phyloP scores from a whole-genome alignment of 2,797 vertebrate genomes.

The Mormyrops attenuatus region DNA sequence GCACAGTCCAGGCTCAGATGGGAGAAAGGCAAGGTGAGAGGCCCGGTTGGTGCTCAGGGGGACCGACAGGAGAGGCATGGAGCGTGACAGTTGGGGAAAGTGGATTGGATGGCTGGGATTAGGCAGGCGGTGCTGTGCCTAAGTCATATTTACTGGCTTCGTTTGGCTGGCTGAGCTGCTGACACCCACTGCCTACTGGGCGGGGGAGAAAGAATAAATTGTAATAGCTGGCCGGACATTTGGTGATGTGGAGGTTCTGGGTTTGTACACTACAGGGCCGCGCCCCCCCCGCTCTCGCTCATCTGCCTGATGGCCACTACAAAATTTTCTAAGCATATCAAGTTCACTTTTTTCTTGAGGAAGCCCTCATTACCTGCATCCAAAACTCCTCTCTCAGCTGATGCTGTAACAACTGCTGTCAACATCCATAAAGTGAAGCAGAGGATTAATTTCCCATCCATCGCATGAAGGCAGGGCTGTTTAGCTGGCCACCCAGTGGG shows the following conservation, averaged over 20 bases:
- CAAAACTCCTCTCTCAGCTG: background rate
- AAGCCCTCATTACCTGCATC: background rate
- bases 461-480: background rate
- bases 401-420: background rate
- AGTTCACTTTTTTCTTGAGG: background rate
- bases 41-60: background rate
- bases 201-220: background rate
- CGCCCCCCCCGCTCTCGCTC: background rate
- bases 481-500: conserved; percentile 18
- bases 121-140: background rate
- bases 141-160: conserved; percentile 17
- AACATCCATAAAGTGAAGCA: background rate
- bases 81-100: conserved; percentile 19
- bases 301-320: background rate
- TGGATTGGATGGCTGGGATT: conserved; percentile 23
- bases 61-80: background rate
- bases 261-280: background rate
- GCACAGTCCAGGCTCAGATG: background rate
- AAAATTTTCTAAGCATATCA: background rate
- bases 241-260: background rate
- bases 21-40: background rate
- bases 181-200: background rate
- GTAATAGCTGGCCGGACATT: background rate
- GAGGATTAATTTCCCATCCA: background rate
- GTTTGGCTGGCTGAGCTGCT: background rate